phyloP scores from a whole-genome alignment of 2,113 vertebrate species.

The Myotis yumanensis region DNA sequence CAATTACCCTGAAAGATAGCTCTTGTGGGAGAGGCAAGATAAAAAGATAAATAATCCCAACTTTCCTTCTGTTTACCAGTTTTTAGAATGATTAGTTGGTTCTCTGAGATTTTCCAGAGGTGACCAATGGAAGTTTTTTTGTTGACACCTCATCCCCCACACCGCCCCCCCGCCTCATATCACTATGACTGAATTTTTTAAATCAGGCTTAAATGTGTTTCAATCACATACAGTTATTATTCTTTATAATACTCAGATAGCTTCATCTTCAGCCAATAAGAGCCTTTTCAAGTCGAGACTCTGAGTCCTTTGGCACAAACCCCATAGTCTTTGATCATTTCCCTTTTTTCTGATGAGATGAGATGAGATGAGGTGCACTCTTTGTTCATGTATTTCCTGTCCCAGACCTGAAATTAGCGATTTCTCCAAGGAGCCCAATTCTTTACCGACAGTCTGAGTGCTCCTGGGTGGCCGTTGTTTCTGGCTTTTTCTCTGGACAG shows the following conservation, averaged over 20 bases:
- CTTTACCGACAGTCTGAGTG: not conserved
- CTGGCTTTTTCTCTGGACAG: not conserved
- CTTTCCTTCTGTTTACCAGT: not conserved
- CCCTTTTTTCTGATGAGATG: conserved; percentile 22
- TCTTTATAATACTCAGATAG: not conserved
- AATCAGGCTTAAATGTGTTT: not conserved
- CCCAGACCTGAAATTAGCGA: not conserved
- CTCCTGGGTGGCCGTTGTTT: not conserved
- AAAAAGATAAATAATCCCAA: not conserved
- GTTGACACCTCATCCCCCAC: not conserved
- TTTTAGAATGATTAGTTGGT: conserved; percentile 30
- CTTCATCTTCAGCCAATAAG: not conserved
- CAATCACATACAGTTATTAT: not conserved
- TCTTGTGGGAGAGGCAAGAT: not conserved
- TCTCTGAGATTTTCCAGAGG: not conserved
- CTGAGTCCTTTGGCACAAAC: conserved; percentile 13
- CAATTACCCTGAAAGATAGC: not conserved
- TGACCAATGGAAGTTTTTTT: not conserved
- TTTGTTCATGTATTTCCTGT: not conserved
- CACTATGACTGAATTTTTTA: conserved; percentile 21
- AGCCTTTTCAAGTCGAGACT: not conserved
- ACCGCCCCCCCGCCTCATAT: not conserved
- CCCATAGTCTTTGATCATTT: conserved; percentile 3
- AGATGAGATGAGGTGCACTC: not conserved
- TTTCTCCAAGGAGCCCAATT: conserved; percentile 1